Conservation (phyloP, 2,113 vertebrate species). For the Bostrychus sinensis region DNA sequence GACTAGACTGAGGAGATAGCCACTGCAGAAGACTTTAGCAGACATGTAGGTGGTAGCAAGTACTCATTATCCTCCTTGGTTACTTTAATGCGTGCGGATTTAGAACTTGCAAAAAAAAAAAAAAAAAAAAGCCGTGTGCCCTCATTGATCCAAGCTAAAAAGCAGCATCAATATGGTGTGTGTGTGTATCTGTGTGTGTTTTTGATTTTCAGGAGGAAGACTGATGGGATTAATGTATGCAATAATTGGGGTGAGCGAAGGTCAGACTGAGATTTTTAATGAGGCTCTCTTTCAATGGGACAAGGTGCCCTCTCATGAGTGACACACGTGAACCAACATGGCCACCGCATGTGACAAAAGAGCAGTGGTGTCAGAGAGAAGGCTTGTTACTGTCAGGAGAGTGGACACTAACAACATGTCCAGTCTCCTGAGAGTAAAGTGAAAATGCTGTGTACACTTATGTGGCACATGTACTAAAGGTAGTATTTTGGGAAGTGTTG, state of each 20-base stretch:
- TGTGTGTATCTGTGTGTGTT: slow-evolving; percentile 7
- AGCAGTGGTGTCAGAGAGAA: not conserved
- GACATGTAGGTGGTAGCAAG: slow-evolving; percentile 9
- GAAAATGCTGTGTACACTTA: too few relatives aligned
- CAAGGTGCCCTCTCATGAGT: slow-evolving; percentile 40
- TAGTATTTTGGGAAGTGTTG: too few relatives aligned
- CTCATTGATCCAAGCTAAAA: slow-evolving; percentile 46
- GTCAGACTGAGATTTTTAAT: slow-evolving; percentile 50
- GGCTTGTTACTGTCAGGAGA: not conserved
- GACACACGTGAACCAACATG: slow-evolving; percentile 32
- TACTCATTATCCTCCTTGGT: slow-evolving; percentile 24
- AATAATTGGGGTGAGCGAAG: slow-evolving; percentile 56
- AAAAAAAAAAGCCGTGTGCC: slow-evolving; percentile 34
- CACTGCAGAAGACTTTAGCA: not conserved
- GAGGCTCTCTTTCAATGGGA: slow-evolving; percentile 30
- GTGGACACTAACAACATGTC: not conserved
- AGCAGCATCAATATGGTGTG: slow-evolving; percentile 16
- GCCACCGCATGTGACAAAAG: not conserved
- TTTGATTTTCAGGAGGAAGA: slow-evolving; percentile 17
- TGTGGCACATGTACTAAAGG: too few relatives aligned
- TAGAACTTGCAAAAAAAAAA: too few relatives aligned
- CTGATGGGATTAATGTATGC: slow-evolving; percentile 44
- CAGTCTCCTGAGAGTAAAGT: not conserved
- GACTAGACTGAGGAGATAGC: not conserved
- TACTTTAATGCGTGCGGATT: slow-evolving; percentile 22